phyloP scores from a whole-genome alignment of 2,888 invertebrate genomes.

The Ophion ellenae region DNA sequence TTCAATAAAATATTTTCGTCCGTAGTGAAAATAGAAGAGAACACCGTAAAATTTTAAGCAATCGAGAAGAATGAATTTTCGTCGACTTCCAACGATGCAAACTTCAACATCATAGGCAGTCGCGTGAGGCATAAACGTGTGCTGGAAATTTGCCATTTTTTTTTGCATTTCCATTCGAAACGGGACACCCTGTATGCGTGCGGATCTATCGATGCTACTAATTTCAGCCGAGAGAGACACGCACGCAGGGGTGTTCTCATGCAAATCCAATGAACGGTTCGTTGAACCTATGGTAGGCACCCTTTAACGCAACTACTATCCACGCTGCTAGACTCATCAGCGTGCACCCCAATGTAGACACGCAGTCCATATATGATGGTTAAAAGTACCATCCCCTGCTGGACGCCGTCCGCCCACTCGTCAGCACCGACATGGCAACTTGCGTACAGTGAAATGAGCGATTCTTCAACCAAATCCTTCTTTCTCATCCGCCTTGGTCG shows the following conservation, averaged over 20 bases:
- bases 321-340: constrained; percentile 29
- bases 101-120: no score
- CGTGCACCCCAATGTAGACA: constrained; percentile 2
- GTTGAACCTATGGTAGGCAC: constrained; percentile 37
- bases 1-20: no score
- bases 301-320: constrained; percentile 46
- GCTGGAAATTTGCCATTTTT: neutral
- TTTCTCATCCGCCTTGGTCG: neutral
- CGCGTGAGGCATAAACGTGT: no score
- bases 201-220: constrained; percentile 6
- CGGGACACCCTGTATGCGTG: neutral
- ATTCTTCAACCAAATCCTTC: constrained; percentile 47
- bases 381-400: constrained; percentile 30
- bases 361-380: constrained; percentile 30
- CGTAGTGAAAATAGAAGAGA: no score
- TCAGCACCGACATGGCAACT: neutral
- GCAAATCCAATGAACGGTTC: constrained; percentile 58
- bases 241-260: constrained; percentile 38
- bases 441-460: constrained; percentile 48
- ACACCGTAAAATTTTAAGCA: no score
- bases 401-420: neutral
- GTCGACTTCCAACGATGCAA: no score
- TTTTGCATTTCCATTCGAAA: neutral
- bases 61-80: no score
- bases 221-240: constrained; percentile 14